Evolutionary conservation across 2,888 invertebrate genomes (phyloP).

Genomic region (Cantharis flavilabris): DNA sequence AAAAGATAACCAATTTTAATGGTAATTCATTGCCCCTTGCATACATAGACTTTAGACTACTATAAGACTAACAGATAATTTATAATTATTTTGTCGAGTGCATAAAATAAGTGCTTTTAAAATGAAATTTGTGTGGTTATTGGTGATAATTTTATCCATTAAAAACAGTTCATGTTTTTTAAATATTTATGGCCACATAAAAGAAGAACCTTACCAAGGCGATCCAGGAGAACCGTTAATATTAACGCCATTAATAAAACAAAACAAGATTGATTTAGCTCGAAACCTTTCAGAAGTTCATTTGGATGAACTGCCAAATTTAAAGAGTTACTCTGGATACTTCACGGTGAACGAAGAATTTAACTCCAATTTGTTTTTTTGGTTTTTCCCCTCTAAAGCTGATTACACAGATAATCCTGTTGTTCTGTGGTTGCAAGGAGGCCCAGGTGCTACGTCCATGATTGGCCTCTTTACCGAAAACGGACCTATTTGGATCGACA

Average conservation of each 20-base stretch:
- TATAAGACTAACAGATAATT: not conserved
- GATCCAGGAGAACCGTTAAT: conserved; percentile 68
- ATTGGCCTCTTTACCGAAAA: conserved; percentile 84
- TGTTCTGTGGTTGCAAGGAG: conserved; percentile 84
- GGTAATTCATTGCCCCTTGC: too few species aligned
- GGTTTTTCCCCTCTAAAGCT: conserved; percentile 81
- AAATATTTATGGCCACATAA: conserved; percentile 37
- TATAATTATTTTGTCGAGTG: not conserved
- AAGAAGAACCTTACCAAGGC: conserved; percentile 32
- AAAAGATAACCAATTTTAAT: too few species aligned
- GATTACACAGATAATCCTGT: conserved; percentile 66
- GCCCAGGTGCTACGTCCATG: conserved; percentile 80
- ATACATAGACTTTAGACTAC: too few species aligned
- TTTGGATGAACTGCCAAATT: conserved; percentile 62
- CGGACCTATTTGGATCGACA: conserved; percentile 70
- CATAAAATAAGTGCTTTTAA: not conserved
- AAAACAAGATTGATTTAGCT: conserved; percentile 71
- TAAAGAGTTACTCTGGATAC: conserved; percentile 78
- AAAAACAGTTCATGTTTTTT: not conserved
- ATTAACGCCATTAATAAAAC: conserved; percentile 74
- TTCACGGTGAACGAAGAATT: conserved; percentile 79
- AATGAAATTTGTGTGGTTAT: not conserved
- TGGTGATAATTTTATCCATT: not conserved
- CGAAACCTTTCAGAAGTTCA: conserved; percentile 58
- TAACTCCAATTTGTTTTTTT: conserved; percentile 87